These are phyloP conservation scores for Drosophila conformis DNA, from an alignment of 2,888 invertebrate genomes.

Conservation along the genomic window DNA sequence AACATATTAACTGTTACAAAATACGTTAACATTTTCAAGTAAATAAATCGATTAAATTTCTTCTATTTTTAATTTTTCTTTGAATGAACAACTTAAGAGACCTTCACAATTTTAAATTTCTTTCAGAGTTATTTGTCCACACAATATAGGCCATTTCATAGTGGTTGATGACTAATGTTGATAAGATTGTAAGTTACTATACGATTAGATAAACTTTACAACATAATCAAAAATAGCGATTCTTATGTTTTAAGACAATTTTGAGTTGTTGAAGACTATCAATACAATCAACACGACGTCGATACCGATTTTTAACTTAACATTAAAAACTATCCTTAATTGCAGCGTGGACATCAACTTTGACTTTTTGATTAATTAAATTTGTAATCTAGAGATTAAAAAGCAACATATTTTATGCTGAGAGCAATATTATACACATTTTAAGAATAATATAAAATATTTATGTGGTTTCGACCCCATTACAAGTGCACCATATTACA, in stretches of 20 bases:
- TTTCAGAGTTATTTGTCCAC: background rate
- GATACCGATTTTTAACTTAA: background rate
- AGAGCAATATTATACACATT: background rate
- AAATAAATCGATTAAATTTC: background rate
- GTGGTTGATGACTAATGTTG: conserved; percentile 14
- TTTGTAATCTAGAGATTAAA: background rate
- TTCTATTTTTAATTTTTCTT: background rate
- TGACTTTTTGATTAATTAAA: background rate
- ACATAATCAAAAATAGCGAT: background rate
- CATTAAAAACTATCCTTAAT: background rate
- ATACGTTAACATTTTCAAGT: background rate
- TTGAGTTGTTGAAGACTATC: background rate
- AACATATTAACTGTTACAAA: background rate
- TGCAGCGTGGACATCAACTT: background rate
- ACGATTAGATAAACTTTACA: conserved; percentile 14
- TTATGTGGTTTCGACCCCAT: conserved; percentile 22
- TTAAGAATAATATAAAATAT: conserved; percentile 1
- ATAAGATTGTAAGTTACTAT: conserved; percentile 23
- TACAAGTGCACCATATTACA: conserved; percentile 64
- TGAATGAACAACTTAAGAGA: background rate
- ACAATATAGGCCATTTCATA: background rate
- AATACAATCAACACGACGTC: background rate
- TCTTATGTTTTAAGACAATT: background rate
- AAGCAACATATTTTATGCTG: background rate
- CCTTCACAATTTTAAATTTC: background rate